phyloP scores from a whole-genome alignment of 2,113 vertebrate genomes.

The Smithornis capensis region DNA sequence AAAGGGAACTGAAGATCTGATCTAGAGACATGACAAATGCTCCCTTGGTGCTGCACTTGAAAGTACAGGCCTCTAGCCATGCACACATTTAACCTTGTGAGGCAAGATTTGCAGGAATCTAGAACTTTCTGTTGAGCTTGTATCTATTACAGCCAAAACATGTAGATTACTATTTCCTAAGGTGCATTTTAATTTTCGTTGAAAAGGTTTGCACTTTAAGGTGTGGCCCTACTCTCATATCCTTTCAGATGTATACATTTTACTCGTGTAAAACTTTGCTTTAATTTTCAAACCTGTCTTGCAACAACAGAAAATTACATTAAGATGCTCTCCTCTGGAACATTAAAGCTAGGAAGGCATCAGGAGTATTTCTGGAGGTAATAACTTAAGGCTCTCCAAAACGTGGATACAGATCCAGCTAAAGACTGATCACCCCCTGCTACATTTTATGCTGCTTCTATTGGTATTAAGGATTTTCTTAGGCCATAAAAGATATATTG shows the following conservation, averaged over 20 bases:
- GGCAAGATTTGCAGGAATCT: background rate
- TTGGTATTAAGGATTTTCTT: constrained; percentile 20
- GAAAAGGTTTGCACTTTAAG: background rate
- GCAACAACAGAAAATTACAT: constrained; percentile 22
- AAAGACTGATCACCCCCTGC: background rate
- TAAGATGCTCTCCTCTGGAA: background rate
- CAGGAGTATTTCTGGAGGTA: constrained; percentile 22
- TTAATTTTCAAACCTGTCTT: constrained; percentile 15
- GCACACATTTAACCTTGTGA: background rate
- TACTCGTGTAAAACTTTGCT: background rate
- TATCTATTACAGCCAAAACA: background rate
- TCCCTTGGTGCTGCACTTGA: background rate
- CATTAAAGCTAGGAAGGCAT: constrained; percentile 4
- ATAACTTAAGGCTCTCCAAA: constrained; percentile 11
- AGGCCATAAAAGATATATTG: background rate
- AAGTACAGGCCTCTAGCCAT: background rate
- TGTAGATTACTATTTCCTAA: background rate
- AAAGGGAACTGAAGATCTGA: background rate
- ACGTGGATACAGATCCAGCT: constrained; percentile 10
- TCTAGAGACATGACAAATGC: background rate
- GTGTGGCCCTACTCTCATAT: background rate
- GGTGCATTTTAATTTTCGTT: background rate
- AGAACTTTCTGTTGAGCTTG: background rate
- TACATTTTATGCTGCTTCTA: background rate
- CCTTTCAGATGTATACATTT: background rate